Evolutionary conservation across 2,888 invertebrate species (phyloP), one percentile per base, ranked within the genome.

Genomic region (Clitarchus hookeri): DNA sequence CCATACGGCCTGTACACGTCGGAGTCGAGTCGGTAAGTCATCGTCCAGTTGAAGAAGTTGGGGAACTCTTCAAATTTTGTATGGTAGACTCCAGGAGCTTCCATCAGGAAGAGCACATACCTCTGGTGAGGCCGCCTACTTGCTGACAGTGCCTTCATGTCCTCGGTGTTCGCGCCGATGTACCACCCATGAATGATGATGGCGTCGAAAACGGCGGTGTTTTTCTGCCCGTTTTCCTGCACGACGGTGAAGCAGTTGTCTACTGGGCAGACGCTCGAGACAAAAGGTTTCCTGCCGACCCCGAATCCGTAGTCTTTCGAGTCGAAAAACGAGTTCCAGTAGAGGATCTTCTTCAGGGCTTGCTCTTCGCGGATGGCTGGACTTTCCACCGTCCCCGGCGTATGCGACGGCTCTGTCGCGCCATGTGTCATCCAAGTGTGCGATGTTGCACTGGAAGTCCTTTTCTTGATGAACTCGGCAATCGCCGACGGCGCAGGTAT

Each of bases 1-100:
- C 95, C 95, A 86, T 95, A 95, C 0, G 95, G 94, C 6, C 95
- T 94, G 0, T 95, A 95, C n/a, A 95, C 92, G 88, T 95, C 95
- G 3, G 95, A 92, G 88, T 94, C 93, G 90, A 91, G 92, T 87
- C 93, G 91, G 90, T 94, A 95, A 2, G 93, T 93, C 95, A 95
- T 95, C 0, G 95, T 94, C 95, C 95, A 95, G 90, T 95, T 95
- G 89, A 95, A 95, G 86, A 94, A 93, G 54, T 91, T 88, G 12
- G 90, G 88, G 82, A 91, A 23, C 54, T 88, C 84, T 6, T 86
- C 53, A n/a, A n/a, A 36, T 1, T 36, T 36, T 36, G 36, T 36
- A 1, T 90, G 87, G 86, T 91, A 90, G 0, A 87, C 23, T 19
- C 44, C 88, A 23, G 92, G 92, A 25, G 92, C 91, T 88, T 94